Percentiles rank a stretch among this genome's conserved stretches.
These are phyloP conservation scores for Dynastes hyllus DNA, from an alignment of 2,888 invertebrate genomes.

Conservation along the genomic window DNA sequence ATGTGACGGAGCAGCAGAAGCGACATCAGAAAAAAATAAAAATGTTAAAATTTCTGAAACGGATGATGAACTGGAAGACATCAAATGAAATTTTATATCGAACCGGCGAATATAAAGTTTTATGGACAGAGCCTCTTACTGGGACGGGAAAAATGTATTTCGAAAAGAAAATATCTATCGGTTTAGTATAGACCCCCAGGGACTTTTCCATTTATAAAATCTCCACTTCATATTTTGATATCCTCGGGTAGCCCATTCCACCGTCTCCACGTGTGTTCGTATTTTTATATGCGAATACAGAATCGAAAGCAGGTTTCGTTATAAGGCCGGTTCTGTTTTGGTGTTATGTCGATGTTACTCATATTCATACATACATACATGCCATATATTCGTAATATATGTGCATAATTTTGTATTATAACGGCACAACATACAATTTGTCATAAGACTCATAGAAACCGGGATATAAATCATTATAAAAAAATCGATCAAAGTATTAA, in stretches of 20 bases:
- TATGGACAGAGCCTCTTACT: constrained; percentile 24
- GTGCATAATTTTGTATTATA: too few species aligned
- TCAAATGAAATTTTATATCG: constrained; percentile 38
- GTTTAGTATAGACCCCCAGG: constrained; percentile 23
- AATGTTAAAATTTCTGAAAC: constrained; percentile 34
- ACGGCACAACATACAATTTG: too few species aligned
- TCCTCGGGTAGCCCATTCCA: constrained; percentile 10
- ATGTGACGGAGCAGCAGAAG: constrained; percentile 16
- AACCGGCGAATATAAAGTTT: constrained; percentile 39
- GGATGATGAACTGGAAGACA: constrained; percentile 26
- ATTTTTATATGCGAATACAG: constrained; percentile 8
- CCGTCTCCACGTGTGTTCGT: constrained; percentile 5
- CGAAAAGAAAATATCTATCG: constrained; percentile 35
- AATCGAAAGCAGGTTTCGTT: not conserved
- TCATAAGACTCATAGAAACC: too few species aligned
- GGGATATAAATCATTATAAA: too few species aligned
- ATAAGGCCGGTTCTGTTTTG: not conserved
- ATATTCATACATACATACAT: too few species aligned
- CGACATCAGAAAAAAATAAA: constrained; percentile 20
- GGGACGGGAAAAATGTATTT: constrained; percentile 19
- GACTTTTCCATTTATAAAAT: constrained; percentile 31
- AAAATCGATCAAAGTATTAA: too few species aligned
- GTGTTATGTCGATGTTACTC: too few species aligned
- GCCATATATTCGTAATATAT: too few species aligned
- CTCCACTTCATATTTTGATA: constrained; percentile 40